Evolutionary conservation across 1,140 invertebrate species (phyloP).

Genomic region (Drosophila miranda): DNA sequence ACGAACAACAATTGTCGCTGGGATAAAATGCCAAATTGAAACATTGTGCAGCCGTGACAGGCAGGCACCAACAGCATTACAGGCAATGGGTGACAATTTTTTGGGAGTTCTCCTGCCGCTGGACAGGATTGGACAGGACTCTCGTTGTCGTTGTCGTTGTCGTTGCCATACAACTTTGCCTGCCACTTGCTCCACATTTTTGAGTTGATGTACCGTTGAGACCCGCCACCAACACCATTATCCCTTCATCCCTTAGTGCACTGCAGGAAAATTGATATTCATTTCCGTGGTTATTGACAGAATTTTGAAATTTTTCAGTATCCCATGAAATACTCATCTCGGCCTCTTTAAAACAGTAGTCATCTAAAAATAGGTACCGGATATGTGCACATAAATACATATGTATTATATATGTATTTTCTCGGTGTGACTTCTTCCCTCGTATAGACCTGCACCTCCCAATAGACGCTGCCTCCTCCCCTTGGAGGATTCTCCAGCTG

Average conservation of each 20-base stretch:
- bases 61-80: neutral
- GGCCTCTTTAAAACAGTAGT: too few species aligned
- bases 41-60: constrained; percentile 62
- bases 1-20: constrained; percentile 54
- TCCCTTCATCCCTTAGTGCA: neutral
- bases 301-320: too few species aligned
- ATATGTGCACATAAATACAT: too few species aligned
- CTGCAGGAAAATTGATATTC: too few species aligned
- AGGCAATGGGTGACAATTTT: constrained; percentile 34
- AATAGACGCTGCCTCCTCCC: constrained; percentile 3
- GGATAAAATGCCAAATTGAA: constrained; percentile 75
- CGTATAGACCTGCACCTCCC: too few species aligned
- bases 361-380: too few species aligned
- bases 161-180: constrained; percentile 76
- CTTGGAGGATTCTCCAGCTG: neutral
- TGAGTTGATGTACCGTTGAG: constrained; percentile 13
- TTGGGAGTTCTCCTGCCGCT: constrained; percentile 19
- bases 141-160: constrained; percentile 36
- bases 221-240: neutral
- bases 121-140: constrained; percentile 26
- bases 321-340: too few species aligned
- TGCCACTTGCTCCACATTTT: constrained; percentile 75
- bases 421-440: too few species aligned
- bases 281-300: too few species aligned
- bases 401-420: too few species aligned